phyloP scores from a whole-genome alignment of 2,888 invertebrate species.

The Galerucella nymphaeae region DNA sequence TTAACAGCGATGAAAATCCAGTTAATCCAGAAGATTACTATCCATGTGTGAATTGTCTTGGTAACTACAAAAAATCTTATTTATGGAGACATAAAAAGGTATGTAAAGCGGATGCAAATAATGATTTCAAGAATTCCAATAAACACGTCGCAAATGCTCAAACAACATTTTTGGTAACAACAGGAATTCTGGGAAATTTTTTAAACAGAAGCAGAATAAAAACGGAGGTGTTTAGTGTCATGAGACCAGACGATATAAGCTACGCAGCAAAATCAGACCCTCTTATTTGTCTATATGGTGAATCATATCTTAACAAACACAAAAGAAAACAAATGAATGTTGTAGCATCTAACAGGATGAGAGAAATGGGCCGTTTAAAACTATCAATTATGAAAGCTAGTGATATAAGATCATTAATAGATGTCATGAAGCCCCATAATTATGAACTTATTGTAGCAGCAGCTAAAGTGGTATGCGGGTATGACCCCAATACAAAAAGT shows the following conservation, averaged over 20 bases:
- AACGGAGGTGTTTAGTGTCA: constrained; percentile 17
- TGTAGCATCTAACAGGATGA: constrained; percentile 11
- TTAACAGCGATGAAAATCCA: background rate
- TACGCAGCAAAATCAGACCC: constrained; percentile 22
- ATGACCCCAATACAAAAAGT: too few species aligned
- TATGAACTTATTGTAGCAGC: constrained; percentile 3
- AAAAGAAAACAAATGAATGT: constrained; percentile 24
- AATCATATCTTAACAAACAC: constrained; percentile 17
- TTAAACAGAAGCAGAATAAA: constrained; percentile 19
- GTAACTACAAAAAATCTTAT: constrained; percentile 31
- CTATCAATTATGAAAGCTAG: background rate
- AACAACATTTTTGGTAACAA: constrained; percentile 30
- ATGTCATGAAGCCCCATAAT: background rate
- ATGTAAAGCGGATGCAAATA: constrained; percentile 14
- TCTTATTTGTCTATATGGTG: constrained; percentile 22
- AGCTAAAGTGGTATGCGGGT: too few species aligned
- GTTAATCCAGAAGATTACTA: constrained; percentile 24
- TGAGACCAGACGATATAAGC: constrained; percentile 26
- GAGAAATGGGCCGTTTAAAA: constrained; percentile 19
- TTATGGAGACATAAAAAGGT: constrained; percentile 30
- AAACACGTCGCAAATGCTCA: constrained; percentile 24
- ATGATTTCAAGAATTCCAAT: constrained; percentile 13
- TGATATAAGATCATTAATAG: background rate
- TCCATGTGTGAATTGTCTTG: constrained; percentile 29
- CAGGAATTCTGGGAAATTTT: constrained; percentile 29